Base-by-base conservation (phyloP, 2,113 vertebrate genomes). In the Cyrtonyx montezumae region DNA sequence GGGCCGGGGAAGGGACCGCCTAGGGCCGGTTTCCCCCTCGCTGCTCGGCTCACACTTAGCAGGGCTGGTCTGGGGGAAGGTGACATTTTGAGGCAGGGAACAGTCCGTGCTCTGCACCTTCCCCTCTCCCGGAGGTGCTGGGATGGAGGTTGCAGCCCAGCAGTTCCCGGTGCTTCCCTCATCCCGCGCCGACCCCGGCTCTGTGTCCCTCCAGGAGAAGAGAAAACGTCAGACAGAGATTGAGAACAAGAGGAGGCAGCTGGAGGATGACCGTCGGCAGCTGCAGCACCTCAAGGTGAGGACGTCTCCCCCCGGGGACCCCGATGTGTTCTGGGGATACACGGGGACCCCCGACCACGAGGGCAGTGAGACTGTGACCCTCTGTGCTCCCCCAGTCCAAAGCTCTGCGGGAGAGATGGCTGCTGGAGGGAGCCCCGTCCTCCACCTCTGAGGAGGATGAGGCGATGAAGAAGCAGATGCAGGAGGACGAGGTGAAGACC, bases 231-330 rank as follows among this genome's bases (percentile, higher is more conserved):
- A 99, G 97, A 97, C 97, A 0, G 99, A 99, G 97, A 97, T 99
- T 0, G 99, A 99, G 96, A 98, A 98, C 88, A 99, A 98, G 93
- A 97, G 97, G 49, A 97, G 98, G 69, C 99, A 99, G 93, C 96
- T 99, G 43, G 99, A 99, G 92, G 99, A 99, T 0, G 98, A 99
- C 91, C 87, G 98, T 34, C 63, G 99, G 90, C 98, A 98, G 82
- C 98, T 99, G 76, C 99, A 99, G 95, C 98, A 99, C 66, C 98
- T 99, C 83, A 99, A 99, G 98, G 99, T 99, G 91, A 77, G 83
- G 3, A 26, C 16, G 18, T 13, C 26, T 15, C 73, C 58, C 58
- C 10, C 2, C 1, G 3, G 25, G 37, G 3, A 25, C 34, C 66
- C 2, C 63, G 37, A 32, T 14, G 63, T 18, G 71, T 4, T 0